phyloP scores from a whole-genome alignment of 2,888 invertebrate genomes.

The Plusia festucae region DNA sequence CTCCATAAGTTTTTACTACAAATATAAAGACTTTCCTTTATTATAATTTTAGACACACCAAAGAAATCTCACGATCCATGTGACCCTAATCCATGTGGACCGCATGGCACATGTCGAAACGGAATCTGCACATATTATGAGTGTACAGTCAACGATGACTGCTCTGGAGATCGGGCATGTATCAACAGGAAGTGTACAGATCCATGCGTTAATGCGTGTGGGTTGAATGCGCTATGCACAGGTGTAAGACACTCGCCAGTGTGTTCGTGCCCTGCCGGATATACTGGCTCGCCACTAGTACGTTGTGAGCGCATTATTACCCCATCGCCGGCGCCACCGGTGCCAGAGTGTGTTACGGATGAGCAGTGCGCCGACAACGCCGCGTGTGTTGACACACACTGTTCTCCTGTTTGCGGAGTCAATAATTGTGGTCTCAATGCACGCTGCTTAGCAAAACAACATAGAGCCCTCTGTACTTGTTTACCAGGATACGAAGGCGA shows the following conservation, averaged over 20 bases:
- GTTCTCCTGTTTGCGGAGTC: conserved; percentile 93
- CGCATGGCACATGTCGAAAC: conserved; percentile 91
- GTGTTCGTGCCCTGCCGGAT: conserved; percentile 94
- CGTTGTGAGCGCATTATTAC: conserved; percentile 89
- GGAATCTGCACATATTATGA: conserved; percentile 94
- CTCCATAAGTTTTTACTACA: too few relatives aligned
- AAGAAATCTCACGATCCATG: conserved; percentile 89
- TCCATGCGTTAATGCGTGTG: conserved; percentile 95
- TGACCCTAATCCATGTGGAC: conserved; percentile 92
- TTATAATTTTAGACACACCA: conserved; percentile 69
- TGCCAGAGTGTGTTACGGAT: conserved; percentile 93
- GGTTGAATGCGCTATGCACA: conserved; percentile 95
- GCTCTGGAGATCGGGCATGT: conserved; percentile 94
- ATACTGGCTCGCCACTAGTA: conserved; percentile 93
- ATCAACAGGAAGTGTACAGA: conserved; percentile 95
- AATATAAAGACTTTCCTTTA: not conserved
- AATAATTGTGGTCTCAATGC: conserved; percentile 94
- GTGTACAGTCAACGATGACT: conserved; percentile 96
- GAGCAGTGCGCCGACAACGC: conserved; percentile 95
- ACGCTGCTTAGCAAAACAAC: conserved; percentile 93
- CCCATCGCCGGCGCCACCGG: conserved; percentile 83
- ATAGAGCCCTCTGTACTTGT: conserved; percentile 95
- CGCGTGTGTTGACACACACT: conserved; percentile 93
- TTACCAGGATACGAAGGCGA: conserved; percentile 95
- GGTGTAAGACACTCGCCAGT: conserved; percentile 92